Conservation (phyloP, 2,797 vertebrate genomes). For the Typhlichthys eigenmanni region DNA sequence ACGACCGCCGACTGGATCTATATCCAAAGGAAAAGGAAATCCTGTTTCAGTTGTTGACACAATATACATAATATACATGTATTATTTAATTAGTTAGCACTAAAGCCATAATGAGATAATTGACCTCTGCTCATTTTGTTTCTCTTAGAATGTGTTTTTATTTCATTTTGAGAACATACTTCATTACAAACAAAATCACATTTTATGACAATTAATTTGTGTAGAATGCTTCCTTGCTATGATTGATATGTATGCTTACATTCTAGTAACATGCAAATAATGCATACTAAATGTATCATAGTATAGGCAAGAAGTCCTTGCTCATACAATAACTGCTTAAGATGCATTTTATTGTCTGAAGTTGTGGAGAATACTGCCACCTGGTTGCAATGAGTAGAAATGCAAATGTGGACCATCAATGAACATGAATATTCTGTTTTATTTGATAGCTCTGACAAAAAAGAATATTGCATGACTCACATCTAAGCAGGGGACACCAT, state of each 20-base stretch:
- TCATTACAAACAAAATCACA: too few relatives aligned
- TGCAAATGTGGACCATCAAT: conserved; percentile 40
- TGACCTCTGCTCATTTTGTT: too few relatives aligned
- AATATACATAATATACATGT: conserved; percentile 6
- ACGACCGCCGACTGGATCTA: conserved; percentile 61
- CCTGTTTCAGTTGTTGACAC: conserved; percentile 47
- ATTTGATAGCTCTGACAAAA: background rate
- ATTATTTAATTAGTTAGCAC: too few relatives aligned
- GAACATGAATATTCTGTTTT: conserved; percentile 3
- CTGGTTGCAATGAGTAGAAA: conserved; percentile 60
- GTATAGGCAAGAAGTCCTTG: too few relatives aligned
- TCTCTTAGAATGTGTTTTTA: too few relatives aligned
- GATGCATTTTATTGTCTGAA: conserved; percentile 43
- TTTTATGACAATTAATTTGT: background rate
- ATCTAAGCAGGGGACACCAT: background rate
- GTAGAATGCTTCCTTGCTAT: background rate
- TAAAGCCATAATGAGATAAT: too few relatives aligned
- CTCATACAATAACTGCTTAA: conserved; percentile 19
- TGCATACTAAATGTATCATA: too few relatives aligned
- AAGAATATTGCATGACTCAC: background rate
- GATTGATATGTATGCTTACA: background rate
- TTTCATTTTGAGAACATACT: too few relatives aligned
- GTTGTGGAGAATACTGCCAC: conserved; percentile 76
- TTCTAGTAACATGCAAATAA: background rate
- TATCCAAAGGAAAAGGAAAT: conserved; percentile 47